These are phyloP conservation scores for Eclectus roratus DNA, from an alignment of 2,113 vertebrate species.

Conservation along the genomic window DNA sequence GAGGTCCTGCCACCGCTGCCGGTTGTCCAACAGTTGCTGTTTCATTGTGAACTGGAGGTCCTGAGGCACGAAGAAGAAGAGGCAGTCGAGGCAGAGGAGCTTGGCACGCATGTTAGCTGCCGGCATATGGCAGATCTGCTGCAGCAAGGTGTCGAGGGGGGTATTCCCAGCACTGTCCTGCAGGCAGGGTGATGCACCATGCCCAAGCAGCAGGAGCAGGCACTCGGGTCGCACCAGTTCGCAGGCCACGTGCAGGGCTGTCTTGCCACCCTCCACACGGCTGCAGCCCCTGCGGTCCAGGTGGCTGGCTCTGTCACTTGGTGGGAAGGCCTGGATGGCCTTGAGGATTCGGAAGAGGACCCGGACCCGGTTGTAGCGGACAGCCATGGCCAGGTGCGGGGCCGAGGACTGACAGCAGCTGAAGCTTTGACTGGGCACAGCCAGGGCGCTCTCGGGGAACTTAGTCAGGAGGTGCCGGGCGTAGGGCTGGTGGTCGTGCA, in stretches of 20 bases:
- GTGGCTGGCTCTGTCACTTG: constrained; percentile 50
- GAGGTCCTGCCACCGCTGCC: constrained; percentile 79
- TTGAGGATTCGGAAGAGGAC: constrained; percentile 83
- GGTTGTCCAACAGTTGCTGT: constrained; percentile 74
- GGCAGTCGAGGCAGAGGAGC: constrained; percentile 83
- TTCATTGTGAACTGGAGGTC: constrained; percentile 61
- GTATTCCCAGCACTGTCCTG: constrained; percentile 71
- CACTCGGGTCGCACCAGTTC: constrained; percentile 85
- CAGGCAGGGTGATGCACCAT: constrained; percentile 78
- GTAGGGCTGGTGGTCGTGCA: constrained; percentile 92
- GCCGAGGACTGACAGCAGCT: constrained; percentile 80
- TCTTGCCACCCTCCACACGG: constrained; percentile 84
- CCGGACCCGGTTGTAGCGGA: constrained; percentile 87
- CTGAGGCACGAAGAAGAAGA: constrained; percentile 84
- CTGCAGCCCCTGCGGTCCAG: constrained; percentile 82
- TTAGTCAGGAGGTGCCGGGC: constrained; percentile 83
- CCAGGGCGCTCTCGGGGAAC: constrained; percentile 79
- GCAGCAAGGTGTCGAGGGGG: constrained; percentile 82
- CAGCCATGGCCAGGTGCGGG: constrained; percentile 85
- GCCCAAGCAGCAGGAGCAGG: constrained; percentile 83
- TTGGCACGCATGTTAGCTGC: constrained; percentile 39
- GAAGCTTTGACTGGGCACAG: constrained; percentile 81
- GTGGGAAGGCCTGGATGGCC: constrained; percentile 68
- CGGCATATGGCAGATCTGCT: constrained; percentile 60
- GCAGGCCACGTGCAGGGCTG: constrained; percentile 84